A percentile compares a stretch with the other conserved stretches of the same genome.
Evolutionary conservation across 2,797 vertebrate genomes (phyloP).

Genomic region (Anolis apletophallus): DNA sequence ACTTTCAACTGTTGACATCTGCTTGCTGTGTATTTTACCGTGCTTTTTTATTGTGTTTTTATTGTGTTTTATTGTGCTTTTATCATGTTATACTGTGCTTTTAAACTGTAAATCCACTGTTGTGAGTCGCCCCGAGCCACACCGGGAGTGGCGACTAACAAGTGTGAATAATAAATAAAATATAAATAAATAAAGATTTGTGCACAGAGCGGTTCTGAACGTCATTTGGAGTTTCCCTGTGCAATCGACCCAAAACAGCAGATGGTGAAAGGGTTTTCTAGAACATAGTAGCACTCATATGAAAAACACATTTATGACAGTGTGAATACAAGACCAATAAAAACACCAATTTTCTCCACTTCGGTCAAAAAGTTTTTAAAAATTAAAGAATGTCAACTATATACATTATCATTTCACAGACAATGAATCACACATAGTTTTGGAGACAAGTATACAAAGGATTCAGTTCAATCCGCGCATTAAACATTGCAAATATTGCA

Average conservation of each 20-base stretch:
- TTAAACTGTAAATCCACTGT: too few species aligned
- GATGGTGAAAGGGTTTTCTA: not conserved
- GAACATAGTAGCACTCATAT: not conserved
- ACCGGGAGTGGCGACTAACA: too few species aligned
- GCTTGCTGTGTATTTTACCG: too few species aligned
- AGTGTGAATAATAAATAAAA: too few species aligned
- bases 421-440: constrained; percentile 69
- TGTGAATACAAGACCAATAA: not conserved
- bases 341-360: not conserved
- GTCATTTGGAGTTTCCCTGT: not conserved
- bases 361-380: constrained; percentile 36
- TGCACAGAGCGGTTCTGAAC: not conserved
- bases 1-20: too few species aligned
- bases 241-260: not conserved
- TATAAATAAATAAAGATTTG: too few species aligned
- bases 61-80: too few species aligned
- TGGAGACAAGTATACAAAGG: constrained; percentile 60
- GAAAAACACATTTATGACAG: not conserved
- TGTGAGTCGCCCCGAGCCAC: too few species aligned
- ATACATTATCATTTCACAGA: constrained; percentile 66
- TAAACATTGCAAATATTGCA: constrained; percentile 58
- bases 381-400: constrained; percentile 56
- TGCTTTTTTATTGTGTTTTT: too few species aligned
- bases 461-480: constrained; percentile 55
- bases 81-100: too few species aligned